A percentile compares a stretch with the other conserved stretches of the same genome.
Evolutionary conservation across 2,797 vertebrate genomes (phyloP).

Genomic region (Sibirionetta formosa): DNA sequence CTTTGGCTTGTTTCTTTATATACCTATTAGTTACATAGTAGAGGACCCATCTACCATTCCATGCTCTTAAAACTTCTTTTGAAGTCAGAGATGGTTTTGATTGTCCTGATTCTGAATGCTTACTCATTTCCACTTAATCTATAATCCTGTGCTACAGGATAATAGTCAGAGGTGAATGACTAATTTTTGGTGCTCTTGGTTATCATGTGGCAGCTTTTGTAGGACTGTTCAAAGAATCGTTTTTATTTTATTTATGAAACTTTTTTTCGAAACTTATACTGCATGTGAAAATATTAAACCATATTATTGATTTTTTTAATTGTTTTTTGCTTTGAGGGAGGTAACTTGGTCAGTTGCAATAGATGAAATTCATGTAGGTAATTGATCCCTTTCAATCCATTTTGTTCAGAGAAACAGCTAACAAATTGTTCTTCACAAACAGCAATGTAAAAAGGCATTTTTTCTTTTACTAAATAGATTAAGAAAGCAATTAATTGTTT

Average conservation of each 20-base stretch:
- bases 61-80: not conserved
- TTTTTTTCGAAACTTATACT: not conserved
- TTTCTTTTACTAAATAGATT: constrained; percentile 36
- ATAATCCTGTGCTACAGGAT: not conserved
- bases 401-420: constrained; percentile 14
- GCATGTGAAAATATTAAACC: not conserved
- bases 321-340: not conserved
- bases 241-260: not conserved
- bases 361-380: not conserved
- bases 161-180: not conserved
- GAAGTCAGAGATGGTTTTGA: not conserved
- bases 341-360: not conserved
- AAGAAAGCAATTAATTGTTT: constrained; percentile 34
- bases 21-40: not conserved
- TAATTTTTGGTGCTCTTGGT: not conserved
- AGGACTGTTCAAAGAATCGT: accelerated
- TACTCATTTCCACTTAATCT: not conserved
- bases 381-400: not conserved
- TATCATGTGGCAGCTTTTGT: not conserved
- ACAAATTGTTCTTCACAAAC: constrained; percentile 3
- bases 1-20: not conserved
- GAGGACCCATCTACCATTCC: accelerated
- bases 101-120: not conserved
- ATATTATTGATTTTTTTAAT: not conserved
- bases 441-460: not conserved